These are phyloP conservation scores for Mamestra brassicae DNA, from an alignment of 2,888 invertebrate genomes.

Conservation along the genomic window DNA sequence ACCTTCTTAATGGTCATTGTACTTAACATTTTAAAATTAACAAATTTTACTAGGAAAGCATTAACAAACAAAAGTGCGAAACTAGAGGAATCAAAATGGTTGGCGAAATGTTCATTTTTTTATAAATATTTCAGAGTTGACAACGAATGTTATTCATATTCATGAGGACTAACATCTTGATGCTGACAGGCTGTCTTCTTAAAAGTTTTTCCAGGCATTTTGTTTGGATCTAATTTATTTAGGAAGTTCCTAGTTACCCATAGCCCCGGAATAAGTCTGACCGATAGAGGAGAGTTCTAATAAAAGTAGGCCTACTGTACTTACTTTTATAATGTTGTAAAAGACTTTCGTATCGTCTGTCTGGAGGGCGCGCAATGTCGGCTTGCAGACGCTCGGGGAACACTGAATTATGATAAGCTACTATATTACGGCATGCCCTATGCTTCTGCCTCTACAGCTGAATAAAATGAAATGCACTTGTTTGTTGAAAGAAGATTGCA, in stretches of 20 bases:
- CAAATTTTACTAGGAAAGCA: not conserved
- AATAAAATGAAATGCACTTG: constrained; percentile 4
- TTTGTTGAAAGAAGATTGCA: not conserved
- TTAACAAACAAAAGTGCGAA: too few relatives aligned
- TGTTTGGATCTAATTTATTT: not conserved
- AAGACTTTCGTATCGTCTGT: constrained; percentile 54
- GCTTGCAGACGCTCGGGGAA: constrained; percentile 42
- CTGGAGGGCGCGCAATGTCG: constrained; percentile 68
- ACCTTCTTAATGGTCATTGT: not conserved
- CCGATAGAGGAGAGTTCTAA: not conserved
- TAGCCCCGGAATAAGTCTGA: too few relatives aligned
- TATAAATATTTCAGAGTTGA: too few relatives aligned
- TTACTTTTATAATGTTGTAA: constrained; percentile 1
- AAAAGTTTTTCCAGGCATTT: not conserved
- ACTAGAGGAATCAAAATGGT: too few relatives aligned
- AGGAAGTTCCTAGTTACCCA: not conserved
- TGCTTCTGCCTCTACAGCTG: constrained; percentile 3
- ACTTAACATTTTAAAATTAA: not conserved
- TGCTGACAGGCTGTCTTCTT: too few relatives aligned
- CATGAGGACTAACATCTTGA: too few relatives aligned
- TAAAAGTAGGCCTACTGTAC: constrained; percentile 22
- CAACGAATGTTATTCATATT: too few relatives aligned
- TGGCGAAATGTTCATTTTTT: too few relatives aligned
- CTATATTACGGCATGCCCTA: constrained; percentile 3
- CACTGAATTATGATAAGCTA: constrained; percentile 39